Evolutionary conservation across 1,140 invertebrate genomes (phyloP), one percentile per base, ranked within the genome.

Genomic region (Pissodes strobi): DNA sequence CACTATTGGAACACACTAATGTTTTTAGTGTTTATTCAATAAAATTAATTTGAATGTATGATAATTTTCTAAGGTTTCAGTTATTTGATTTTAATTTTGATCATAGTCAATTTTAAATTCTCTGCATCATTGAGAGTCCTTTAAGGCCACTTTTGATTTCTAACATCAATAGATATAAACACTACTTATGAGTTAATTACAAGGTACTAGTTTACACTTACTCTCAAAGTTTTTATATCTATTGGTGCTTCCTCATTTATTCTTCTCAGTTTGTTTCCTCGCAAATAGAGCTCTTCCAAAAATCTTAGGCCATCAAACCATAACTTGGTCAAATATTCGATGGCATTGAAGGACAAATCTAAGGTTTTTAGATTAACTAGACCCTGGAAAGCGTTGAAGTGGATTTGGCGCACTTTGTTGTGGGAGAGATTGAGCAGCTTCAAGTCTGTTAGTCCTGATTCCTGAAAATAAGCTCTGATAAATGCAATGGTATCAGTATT

Each of bases 401-500:
- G 60, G 13, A 74, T 71, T 37, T 71, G 63, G 0, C 52, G 37
- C 0, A 74, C 18, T 66, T 63, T 61, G 37, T 74, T 74, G 53
- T 71, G 34, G 18, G 69, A 71, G 15, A 74, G 43, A 34, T 74
- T 74, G 0, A 74, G 52, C 9, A 69, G 38, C 62, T 72, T 72
- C 12, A 74, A 53, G 8, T 63, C 43, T 8, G 57, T 55, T n/a
- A 74, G 57, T 12, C 65, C 61, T 49, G 67, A 13, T 45, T 72
- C 51, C 72, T 74, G 21, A 45, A 63, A 64, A 55, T 2, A 19
- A 8, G n/a, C n/a, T n/a, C n/a, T n/a, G n/a, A n/a, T n/a, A n/a
- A n/a, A n/a, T n/a, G n/a, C n/a, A n/a, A n/a, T n/a, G n/a, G n/a
- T n/a, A n/a, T n/a, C n/a, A n/a, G n/a, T n/a, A n/a, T n/a, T n/a